These are phyloP conservation scores for Nibea albiflora DNA, from an alignment of 2,113 vertebrate species.

Conservation along the genomic window DNA sequence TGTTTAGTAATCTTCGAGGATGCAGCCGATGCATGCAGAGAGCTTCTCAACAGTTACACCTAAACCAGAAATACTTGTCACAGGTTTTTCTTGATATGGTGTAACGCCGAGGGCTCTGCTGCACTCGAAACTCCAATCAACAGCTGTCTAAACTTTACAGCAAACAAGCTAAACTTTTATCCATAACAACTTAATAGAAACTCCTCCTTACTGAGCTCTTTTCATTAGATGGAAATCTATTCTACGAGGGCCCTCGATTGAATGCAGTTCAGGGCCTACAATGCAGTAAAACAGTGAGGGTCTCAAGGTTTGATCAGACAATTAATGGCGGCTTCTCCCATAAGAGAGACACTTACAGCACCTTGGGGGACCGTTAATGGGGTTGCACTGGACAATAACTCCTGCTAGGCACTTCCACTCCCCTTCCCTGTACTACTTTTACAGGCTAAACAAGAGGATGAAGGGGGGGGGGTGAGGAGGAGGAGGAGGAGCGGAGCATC, in stretches of 20 bases:
- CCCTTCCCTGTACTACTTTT: slow-evolving; percentile 70
- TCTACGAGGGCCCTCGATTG: slow-evolving; percentile 64
- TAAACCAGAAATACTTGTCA: neutral
- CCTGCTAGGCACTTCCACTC: slow-evolving; percentile 68
- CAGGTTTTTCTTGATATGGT: neutral
- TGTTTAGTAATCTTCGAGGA: neutral
- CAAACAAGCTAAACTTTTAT: slow-evolving; percentile 71
- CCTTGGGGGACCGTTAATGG: slow-evolving; percentile 78
- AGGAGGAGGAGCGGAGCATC: slow-evolving; percentile 57
- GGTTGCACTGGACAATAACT: slow-evolving; percentile 81
- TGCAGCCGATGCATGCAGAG: neutral
- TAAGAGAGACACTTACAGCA: slow-evolving; percentile 77
- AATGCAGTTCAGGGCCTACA: slow-evolving; percentile 73
- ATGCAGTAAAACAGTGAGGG: slow-evolving; percentile 77
- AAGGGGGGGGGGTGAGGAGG: slow-evolving; percentile 52
- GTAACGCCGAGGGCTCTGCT: neutral
- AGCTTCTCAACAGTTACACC: neutral
- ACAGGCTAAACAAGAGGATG: slow-evolving; percentile 74
- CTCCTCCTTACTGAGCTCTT: slow-evolving; percentile 46
- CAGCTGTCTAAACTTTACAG: slow-evolving; percentile 21
- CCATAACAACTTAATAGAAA: slow-evolving; percentile 58
- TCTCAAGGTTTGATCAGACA: slow-evolving; percentile 79
- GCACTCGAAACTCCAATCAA: slow-evolving; percentile 40
- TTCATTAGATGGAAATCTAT: slow-evolving; percentile 77
- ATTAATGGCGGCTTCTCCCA: slow-evolving; percentile 75